Evolutionary conservation across 2,888 invertebrate genomes (phyloP), one percentile per base, ranked within the genome.

Genomic region (Vanessa cardui): DNA sequence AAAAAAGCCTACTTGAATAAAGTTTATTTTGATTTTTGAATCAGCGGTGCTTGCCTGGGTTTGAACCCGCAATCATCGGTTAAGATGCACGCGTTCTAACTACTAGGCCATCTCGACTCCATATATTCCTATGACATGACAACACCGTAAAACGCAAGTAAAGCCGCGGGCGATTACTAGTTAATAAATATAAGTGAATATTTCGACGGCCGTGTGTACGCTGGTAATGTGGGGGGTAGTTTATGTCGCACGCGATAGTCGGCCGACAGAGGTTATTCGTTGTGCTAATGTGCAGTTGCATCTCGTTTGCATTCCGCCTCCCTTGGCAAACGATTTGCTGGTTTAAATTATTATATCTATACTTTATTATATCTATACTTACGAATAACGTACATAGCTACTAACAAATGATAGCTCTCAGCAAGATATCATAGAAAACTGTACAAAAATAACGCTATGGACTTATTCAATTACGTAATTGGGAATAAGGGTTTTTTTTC

Each of bases 171-270:
- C n/a, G n/a, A n/a, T n/a, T n/a, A n/a, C n/a, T n/a, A 26, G 12
- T 39, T 9, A 39, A 9, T 33, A 33, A 33, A 39, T 12, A 12
- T 39, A 4, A 12, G 4, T 39, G 39, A 12, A 39, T 39, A 12
- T 39, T 39, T 39, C 12, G 0, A 0, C 0, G 18, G 2, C 77
- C 21, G 77, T 89, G 80, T 83, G 89, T 88, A 64, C 56, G 44
- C 72, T 79, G 82, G 89, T 92, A 92, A 92, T 92, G 92, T 90
- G 83, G 82, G 74, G 78, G 75, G 85, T 92, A 90, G 90, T 92
- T 92, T 92, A 92, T 92, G 92, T 87, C 79, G 78, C 79, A 77
- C 76, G 88, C 86, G 92, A 92, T 92, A 92, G 90, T 86, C 86
- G 84, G 83, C 78, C 86, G 83, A 82, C 85, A 83, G 87, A 89